Conservation (phyloP, 2,113 vertebrate species). For the Xiphias gladius region DNA sequence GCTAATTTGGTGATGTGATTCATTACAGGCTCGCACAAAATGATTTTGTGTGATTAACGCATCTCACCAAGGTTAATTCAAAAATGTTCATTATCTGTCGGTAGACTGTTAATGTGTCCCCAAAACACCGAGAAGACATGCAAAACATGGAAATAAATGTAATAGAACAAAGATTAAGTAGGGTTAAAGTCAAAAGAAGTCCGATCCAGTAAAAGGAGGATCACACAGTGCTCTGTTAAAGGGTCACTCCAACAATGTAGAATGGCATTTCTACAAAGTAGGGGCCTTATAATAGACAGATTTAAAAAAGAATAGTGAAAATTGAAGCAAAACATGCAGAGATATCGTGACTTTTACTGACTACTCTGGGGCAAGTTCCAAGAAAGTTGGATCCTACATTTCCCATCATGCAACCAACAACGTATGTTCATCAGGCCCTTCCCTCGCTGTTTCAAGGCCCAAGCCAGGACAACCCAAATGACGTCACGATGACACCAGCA, state of each 20-base stretch:
- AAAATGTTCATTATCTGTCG: slow-evolving; percentile 69
- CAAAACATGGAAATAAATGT: slow-evolving; percentile 43
- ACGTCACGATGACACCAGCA: not conserved
- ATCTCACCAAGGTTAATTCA: slow-evolving; percentile 68
- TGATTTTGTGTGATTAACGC: slow-evolving; percentile 74
- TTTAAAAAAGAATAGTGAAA: not conserved
- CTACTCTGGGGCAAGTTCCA: too few relatives aligned
- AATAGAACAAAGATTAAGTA: slow-evolving; percentile 20
- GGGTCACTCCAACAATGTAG: not conserved
- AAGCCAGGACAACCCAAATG: not conserved
- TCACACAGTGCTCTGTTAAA: not conserved
- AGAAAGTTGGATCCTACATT: too few relatives aligned
- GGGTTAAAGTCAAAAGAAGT: slow-evolving; percentile 15
- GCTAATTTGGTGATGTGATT: slow-evolving; percentile 79
- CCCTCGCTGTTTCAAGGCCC: too few relatives aligned
- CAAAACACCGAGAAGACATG: slow-evolving; percentile 61
- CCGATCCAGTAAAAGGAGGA: not conserved
- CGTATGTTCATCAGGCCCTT: not conserved
- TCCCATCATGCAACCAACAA: too few relatives aligned
- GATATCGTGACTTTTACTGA: not conserved
- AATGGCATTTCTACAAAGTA: not conserved
- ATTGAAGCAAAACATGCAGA: not conserved
- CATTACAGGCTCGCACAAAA: slow-evolving; percentile 69
- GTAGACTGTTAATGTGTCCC: slow-evolving; percentile 58
- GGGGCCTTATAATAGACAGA: not conserved